These are phyloP conservation scores for Centroberyx gerrardi DNA, from an alignment of 2,797 vertebrate genomes.

Conservation along the genomic window DNA sequence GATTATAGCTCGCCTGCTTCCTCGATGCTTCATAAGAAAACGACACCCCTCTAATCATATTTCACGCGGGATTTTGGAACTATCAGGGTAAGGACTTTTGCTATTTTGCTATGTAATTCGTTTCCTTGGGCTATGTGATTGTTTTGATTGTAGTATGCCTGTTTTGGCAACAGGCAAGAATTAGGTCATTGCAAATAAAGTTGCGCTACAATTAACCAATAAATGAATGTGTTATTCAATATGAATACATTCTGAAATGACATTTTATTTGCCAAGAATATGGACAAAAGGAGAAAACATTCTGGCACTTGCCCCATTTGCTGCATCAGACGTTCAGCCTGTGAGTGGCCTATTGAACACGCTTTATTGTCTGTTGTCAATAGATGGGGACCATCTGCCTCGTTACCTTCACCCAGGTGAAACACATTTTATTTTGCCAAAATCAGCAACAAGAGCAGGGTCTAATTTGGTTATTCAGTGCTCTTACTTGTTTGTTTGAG, in stretches of 20 bases:
- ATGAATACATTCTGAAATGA: background rate
- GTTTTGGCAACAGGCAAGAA: background rate
- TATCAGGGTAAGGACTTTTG: slow-evolving; percentile 71
- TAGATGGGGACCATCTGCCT: background rate
- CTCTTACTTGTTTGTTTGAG: background rate
- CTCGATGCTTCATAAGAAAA: slow-evolving; percentile 66
- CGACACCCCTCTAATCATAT: slow-evolving; percentile 49
- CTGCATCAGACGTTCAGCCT: background rate
- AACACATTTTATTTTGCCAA: background rate
- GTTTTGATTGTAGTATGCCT: background rate
- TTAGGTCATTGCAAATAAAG: background rate
- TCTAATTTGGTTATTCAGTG: background rate
- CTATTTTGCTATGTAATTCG: background rate
- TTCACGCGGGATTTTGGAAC: slow-evolving; percentile 36
- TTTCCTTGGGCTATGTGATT: background rate
- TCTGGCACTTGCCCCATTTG: slow-evolving; percentile 25
- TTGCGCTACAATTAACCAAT: background rate
- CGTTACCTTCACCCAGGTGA: background rate
- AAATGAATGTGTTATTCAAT: background rate
- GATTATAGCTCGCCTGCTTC: slow-evolving; percentile 80
- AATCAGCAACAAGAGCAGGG: background rate
- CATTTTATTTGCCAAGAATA: background rate
- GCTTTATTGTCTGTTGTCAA: slow-evolving; percentile 23
- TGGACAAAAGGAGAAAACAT: background rate
- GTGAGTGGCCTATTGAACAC: slow-evolving; percentile 23